Evolutionary conservation across 2,888 invertebrate genomes (phyloP), one percentile per base, ranked within the genome.

Genomic region (Saturnia japonica): DNA sequence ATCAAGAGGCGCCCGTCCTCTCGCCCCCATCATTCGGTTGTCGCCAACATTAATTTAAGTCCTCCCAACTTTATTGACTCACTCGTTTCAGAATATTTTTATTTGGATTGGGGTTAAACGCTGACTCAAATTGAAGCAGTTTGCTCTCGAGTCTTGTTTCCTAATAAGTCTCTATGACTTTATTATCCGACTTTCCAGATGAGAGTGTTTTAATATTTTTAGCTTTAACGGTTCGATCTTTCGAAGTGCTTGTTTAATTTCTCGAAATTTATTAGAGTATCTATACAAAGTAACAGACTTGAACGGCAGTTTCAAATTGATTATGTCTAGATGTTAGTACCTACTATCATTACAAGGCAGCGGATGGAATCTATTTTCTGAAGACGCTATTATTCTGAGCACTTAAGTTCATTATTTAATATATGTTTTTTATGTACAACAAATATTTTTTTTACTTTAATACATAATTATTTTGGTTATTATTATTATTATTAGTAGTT

Each of bases 21-120:
- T 73, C 70, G 69, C 72, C 76, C 79, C 77, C 80, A 78, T 80
- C 78, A 78, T 73, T 80, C 78, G 77, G 74, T 76, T 76, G 83
- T 80, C 80, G 74, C 75, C 73, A 72, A 76, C 83, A 86, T 84
- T 82, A 85, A 87, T 87, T 85, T 80, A 81, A 76, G 75, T 75
- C 79, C 75, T 69, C 42, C 75, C 77, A 74, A 57, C 57, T 74
- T 77, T 78, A 77, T 84, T 87, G 87, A 88, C 80, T 87, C 86
- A 88, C 76, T 79, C 77, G 72, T 78, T 82, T 77, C 76, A 78
- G 80, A 82, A 81, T 82, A 84, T 80, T 79, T 80, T 75, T 75
- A 73, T 75, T 79, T 77, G 79, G 86, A 84, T 84, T 84, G 80
- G 76, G 73, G 75, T 76, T 73, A 72, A 72, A 68, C 72, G 73